Percentiles rank a stretch among this genome's conserved stretches.
phyloP scores from a whole-genome alignment of 2,888 invertebrate species.

The Tipula confusa region DNA sequence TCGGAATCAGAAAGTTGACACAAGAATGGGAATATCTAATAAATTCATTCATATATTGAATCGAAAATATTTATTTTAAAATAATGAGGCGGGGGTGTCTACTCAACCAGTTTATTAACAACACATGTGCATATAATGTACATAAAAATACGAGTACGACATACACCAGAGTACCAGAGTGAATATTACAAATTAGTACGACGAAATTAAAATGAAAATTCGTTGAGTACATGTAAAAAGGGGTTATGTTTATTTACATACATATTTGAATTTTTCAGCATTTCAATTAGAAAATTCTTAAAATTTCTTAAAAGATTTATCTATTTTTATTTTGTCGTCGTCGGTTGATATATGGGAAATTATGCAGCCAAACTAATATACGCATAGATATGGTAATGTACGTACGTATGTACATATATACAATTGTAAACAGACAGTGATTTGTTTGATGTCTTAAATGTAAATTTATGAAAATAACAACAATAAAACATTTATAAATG shows the following conservation, averaged over 20 bases:
- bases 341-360: not conserved
- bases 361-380: conserved; percentile 12
- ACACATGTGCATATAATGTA: not conserved
- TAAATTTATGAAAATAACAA: not conserved
- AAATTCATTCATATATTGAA: not conserved
- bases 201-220: not conserved
- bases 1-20: not conserved
- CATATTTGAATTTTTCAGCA: not conserved
- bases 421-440: conserved; percentile 3
- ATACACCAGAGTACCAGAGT: not conserved
- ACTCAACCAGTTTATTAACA: conserved; percentile 12
- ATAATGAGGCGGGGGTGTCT: not conserved
- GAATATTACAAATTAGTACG: conserved; percentile 13
- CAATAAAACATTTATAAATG: not conserved
- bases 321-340: conserved; percentile 16
- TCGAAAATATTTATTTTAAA: not conserved
- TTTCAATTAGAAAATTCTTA: conserved; percentile 16
- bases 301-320: conserved; percentile 20
- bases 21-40: conserved; percentile 13
- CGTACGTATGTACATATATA: not conserved
- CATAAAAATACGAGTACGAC: not conserved
- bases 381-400: not conserved
- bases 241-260: not conserved
- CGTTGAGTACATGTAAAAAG: not conserved
- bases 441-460: conserved; percentile 16